Conservation (phyloP, 2,888 invertebrate genomes). For the Venustoraphidia nigricollis region DNA sequence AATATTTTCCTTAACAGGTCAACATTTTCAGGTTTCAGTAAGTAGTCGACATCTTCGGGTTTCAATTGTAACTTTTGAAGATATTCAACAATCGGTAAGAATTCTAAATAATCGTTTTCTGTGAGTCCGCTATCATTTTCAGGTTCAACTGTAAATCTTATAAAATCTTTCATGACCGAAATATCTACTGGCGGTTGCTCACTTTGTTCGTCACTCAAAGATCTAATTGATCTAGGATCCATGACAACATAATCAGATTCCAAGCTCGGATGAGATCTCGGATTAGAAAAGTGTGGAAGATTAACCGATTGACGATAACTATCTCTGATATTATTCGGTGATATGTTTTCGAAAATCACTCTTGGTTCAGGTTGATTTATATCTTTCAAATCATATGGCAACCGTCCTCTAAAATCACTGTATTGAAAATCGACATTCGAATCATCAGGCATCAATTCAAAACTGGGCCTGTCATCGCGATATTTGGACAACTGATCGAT, state of each 20-base stretch:
- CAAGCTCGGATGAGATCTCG: neutral
- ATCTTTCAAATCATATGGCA: neutral
- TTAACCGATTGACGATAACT: neutral
- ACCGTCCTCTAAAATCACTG: neutral
- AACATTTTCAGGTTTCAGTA: slow-evolving; percentile 16
- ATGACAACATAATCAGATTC: neutral
- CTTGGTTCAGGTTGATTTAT: neutral
- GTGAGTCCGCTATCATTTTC: neutral
- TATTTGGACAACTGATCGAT: too few relatives aligned
- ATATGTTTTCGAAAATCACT: neutral
- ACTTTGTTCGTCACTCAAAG: slow-evolving; percentile 1
- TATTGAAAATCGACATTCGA: neutral
- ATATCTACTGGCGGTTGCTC: slow-evolving; percentile 9
- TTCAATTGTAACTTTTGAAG: slow-evolving; percentile 17
- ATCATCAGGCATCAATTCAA: neutral
- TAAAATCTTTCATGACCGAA: slow-evolving; percentile 2
- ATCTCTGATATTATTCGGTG: too few relatives aligned
- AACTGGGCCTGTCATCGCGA: slow-evolving; percentile 4
- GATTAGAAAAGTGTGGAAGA: neutral
- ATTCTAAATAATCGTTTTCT: slow-evolving; percentile 4
- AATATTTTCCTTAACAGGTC: neutral
- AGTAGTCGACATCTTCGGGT: slow-evolving; percentile 18
- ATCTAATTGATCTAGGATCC: neutral
- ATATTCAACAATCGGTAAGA: slow-evolving; percentile 17
- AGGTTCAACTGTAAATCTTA: neutral